phyloP scores from a whole-genome alignment of 2,113 vertebrate species.

The Syngnathoides biaculeatus region DNA sequence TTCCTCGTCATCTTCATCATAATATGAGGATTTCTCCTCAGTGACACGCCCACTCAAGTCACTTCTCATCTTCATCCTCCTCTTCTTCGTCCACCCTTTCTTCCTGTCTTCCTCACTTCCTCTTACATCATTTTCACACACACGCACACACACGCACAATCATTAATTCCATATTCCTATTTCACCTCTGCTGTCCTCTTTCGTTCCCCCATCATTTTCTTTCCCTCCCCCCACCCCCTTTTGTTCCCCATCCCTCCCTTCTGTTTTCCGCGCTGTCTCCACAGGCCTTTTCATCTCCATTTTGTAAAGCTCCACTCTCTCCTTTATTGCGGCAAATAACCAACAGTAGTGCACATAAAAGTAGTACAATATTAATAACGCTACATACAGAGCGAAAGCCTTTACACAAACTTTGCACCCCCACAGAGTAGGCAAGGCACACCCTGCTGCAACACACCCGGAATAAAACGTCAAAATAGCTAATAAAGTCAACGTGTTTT shows the following conservation, averaged over 20 bases:
- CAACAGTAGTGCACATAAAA: neutral
- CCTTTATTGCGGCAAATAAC: neutral
- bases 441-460: slow-evolving; percentile 1
- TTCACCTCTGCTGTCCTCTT: slow-evolving; percentile 20
- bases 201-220: slow-evolving; percentile 16
- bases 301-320: neutral
- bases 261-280: slow-evolving; percentile 19
- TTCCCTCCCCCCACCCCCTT: neutral
- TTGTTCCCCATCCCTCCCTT: slow-evolving; percentile 1
- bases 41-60: neutral
- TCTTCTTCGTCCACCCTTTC: neutral
- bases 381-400: neutral
- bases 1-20: neutral
- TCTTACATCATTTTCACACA: neutral
- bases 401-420: neutral
- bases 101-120: neutral
- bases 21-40: neutral
- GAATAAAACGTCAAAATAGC: neutral
- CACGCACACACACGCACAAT: neutral
- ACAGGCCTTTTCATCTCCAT: slow-evolving; percentile 7
- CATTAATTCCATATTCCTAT: neutral
- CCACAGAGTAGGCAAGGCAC: neutral
- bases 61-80: slow-evolving; percentile 2
- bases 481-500: neutral
- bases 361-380: neutral